Conservation (phyloP, 2,888 invertebrate species). For the Pelosia muscerda region DNA sequence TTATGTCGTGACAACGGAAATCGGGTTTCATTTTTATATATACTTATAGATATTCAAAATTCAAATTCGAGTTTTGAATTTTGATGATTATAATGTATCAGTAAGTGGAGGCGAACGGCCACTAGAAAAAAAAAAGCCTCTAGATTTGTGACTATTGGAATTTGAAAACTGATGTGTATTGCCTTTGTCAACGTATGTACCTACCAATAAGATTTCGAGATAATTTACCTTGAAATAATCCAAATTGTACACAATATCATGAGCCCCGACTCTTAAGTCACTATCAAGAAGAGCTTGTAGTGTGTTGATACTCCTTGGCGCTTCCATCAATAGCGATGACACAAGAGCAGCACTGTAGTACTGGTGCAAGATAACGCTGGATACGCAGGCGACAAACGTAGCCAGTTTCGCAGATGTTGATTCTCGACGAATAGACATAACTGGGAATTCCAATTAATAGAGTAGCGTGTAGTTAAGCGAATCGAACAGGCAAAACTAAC, state of each 20-base stretch:
- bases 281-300: conserved; percentile 87
- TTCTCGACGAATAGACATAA: conserved; percentile 71
- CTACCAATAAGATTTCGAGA: background rate
- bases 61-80: no score
- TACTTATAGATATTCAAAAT: no score
- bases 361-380: conserved; percentile 88
- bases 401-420: conserved; percentile 84
- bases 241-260: conserved; percentile 88
- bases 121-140: no score
- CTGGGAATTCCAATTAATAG: conserved; percentile 66
- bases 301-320: conserved; percentile 87
- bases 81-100: no score
- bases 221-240: conserved; percentile 87
- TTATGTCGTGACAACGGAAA: no score
- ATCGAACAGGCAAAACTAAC: background rate
- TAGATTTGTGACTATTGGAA: no score
- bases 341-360: conserved; percentile 91
- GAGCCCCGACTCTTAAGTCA: conserved; percentile 87
- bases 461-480: no score
- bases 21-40: no score
- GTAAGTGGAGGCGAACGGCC: no score
- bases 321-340: conserved; percentile 88
- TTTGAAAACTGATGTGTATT: no score
- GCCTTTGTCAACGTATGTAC: no score
- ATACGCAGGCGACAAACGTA: conserved; percentile 84